Evolutionary conservation across 2,888 invertebrate genomes (phyloP).

Genomic region (Congeria kusceri): DNA sequence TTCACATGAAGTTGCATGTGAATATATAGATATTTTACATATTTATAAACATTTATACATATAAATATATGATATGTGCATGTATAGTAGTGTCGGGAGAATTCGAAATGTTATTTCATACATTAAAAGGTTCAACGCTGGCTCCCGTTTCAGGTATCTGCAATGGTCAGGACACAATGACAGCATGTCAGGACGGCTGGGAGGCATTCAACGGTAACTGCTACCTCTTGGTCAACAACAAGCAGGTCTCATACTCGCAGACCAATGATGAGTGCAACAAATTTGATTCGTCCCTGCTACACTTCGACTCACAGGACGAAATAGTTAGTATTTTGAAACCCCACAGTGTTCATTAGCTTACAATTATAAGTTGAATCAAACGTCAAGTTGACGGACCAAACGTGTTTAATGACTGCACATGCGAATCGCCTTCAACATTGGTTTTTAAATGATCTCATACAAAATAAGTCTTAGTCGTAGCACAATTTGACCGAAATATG

Average conservation of each 20-base stretch:
- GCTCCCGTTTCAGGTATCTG: no score
- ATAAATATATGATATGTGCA: no score
- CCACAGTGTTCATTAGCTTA: neutral
- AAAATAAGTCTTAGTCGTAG: neutral
- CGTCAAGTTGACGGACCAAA: neutral
- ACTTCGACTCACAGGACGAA: constrained; percentile 43
- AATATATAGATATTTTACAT: no score
- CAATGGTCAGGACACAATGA: constrained; percentile 12
- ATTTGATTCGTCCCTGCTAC: constrained; percentile 34
- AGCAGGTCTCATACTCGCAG: constrained; percentile 46
- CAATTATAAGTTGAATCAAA: neutral
- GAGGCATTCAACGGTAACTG: constrained; percentile 42
- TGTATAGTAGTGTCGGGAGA: no score
- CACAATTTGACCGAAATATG: no score
- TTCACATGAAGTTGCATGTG: no score
- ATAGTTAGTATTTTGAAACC: constrained; percentile 37
- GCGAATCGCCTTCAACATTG: neutral
- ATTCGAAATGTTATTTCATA: no score
- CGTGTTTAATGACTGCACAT: neutral
- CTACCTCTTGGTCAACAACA: constrained; percentile 49
- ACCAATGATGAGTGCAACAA: constrained; percentile 58
- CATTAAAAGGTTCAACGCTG: no score
- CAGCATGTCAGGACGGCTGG: constrained; percentile 54
- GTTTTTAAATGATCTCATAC: neutral
- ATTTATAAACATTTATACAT: no score